Conservation (phyloP, 2,797 vertebrate species). For the Coregonus ussuriensis region DNA sequence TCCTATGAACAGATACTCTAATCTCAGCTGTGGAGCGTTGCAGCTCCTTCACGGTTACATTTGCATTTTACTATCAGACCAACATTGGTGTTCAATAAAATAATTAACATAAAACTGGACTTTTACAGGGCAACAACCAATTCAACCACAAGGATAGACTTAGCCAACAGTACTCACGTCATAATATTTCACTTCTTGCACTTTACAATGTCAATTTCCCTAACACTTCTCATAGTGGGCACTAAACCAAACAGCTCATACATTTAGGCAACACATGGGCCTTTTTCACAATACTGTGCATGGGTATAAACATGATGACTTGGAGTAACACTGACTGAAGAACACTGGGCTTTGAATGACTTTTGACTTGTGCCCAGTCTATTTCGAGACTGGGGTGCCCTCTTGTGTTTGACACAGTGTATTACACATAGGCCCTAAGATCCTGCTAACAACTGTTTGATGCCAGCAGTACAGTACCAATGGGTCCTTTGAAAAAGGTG, state of each 20-base stretch:
- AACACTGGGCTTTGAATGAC: background rate
- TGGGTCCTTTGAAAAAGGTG: background rate
- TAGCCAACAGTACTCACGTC: background rate
- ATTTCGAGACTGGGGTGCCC: slow-evolving; percentile 32
- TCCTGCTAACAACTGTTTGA: background rate
- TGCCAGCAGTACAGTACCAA: slow-evolving; percentile 8
- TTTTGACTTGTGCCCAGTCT: background rate
- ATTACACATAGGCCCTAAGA: slow-evolving; percentile 18
- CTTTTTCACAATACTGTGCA: slow-evolving; percentile 11
- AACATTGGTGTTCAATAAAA: background rate
- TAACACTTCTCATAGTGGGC: background rate
- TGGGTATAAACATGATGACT: background rate
- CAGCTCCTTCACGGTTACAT: no score
- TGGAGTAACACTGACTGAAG: background rate
- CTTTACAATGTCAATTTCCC: background rate
- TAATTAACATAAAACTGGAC: background rate
- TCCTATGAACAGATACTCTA: no score
- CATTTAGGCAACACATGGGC: background rate
- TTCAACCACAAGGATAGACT: background rate
- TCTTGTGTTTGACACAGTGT: slow-evolving; percentile 30
- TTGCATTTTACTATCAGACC: background rate
- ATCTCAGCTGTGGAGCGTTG: no score
- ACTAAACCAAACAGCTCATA: background rate
- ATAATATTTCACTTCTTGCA: background rate
- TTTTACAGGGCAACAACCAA: background rate